These are phyloP conservation scores for Phortica magna DNA, from an alignment of 2,888 invertebrate genomes.

Conservation along the genomic window DNA sequence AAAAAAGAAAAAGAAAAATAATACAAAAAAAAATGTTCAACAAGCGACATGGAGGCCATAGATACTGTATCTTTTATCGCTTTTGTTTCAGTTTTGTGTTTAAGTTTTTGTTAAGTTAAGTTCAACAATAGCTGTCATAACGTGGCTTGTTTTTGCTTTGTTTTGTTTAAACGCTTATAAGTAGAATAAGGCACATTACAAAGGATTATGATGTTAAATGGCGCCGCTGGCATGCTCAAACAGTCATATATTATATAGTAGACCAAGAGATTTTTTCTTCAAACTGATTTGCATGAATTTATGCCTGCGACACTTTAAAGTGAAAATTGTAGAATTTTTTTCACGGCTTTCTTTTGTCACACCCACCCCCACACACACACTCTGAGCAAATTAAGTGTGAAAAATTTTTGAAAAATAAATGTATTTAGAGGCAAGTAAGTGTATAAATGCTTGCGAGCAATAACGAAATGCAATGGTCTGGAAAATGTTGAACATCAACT, in stretches of 20 bases:
- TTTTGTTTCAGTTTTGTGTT: not conserved
- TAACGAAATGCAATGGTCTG: conserved; percentile 5
- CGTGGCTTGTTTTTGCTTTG: not conserved
- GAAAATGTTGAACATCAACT: not conserved
- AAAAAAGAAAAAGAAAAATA: no score
- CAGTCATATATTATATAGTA: no score
- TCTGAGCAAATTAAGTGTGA: conserved; percentile 23
- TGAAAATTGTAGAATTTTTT: not conserved
- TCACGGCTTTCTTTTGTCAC: not conserved
- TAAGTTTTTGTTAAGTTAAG: not conserved
- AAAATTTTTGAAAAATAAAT: conserved; percentile 26
- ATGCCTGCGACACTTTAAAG: no score
- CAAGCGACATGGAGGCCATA: not conserved
- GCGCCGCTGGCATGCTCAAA: not conserved
- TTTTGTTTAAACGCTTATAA: not conserved
- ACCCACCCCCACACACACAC: not conserved
- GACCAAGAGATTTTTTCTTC: not conserved
- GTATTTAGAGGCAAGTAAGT: not conserved
- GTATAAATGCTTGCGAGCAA: not conserved
- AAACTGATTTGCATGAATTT: not conserved
- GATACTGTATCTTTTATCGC: not conserved
- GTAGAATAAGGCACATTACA: not conserved
- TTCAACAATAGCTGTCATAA: not conserved
- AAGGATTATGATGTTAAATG: conserved; percentile 1
- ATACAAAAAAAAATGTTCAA: conserved; percentile 1